A percentile compares a stretch with the other conserved stretches of the same genome.
Evolutionary conservation across 2,113 vertebrate species (phyloP).

Genomic region (Saccopteryx leptura): DNA sequence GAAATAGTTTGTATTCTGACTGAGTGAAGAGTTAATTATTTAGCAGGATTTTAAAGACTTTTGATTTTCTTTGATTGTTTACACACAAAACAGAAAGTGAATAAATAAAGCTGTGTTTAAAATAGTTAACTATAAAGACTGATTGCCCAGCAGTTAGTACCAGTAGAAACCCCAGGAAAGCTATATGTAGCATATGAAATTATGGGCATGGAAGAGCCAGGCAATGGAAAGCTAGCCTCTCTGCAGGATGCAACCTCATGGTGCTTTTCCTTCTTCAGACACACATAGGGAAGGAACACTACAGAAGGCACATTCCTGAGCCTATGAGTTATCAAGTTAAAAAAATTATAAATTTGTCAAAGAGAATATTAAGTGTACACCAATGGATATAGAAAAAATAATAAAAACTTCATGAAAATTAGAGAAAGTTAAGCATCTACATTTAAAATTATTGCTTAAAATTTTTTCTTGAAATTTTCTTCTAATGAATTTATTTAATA

Average conservation of each 20-base stretch:
- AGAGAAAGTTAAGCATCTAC: not conserved
- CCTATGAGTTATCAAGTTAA: not conserved
- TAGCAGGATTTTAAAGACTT: not conserved
- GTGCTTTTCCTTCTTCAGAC: not conserved
- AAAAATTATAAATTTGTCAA: not conserved
- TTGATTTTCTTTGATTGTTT: slow-evolving; percentile 38
- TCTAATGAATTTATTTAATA: not conserved
- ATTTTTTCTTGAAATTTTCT: not conserved
- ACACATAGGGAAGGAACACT: not conserved
- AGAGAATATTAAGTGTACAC: not conserved
- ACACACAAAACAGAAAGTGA: not conserved
- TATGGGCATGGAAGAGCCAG: not conserved
- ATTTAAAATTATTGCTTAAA: not conserved
- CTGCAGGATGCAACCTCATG: not conserved
- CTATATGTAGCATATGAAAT: not conserved
- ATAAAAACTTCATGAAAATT: not conserved
- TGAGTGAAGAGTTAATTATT: not conserved
- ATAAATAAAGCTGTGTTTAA: slow-evolving; percentile 2
- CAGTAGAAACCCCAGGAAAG: not conserved
- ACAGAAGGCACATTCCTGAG: not conserved
- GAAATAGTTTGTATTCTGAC: not conserved
- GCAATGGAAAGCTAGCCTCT: not conserved
- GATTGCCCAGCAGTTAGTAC: not conserved
- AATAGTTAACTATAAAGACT: slow-evolving; percentile 40
- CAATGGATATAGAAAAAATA: not conserved